Evolutionary conservation across 2,888 invertebrate species (phyloP).

Genomic region (Oscheius onirici): DNA sequence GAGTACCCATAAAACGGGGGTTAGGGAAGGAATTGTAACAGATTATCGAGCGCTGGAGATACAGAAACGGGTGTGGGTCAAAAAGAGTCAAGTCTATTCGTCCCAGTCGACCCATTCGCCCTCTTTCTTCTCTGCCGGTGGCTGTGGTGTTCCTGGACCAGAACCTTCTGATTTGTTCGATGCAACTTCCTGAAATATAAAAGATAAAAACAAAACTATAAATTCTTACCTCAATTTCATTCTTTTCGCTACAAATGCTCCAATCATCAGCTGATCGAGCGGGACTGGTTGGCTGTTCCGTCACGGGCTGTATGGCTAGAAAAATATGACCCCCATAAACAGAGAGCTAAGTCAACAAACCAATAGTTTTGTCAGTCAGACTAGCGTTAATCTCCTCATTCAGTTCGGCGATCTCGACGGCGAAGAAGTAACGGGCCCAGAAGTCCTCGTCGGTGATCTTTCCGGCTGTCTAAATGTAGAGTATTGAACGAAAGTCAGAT

Average conservation of each 20-base stretch:
- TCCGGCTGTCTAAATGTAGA: not conserved
- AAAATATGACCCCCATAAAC: not conserved
- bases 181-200: slow-evolving; percentile 14
- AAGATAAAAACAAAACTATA: not conserved
- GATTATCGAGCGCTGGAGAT: not conserved
- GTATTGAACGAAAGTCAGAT: not conserved
- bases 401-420: slow-evolving; percentile 73
- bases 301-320: slow-evolving; percentile 25
- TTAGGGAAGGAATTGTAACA: not conserved
- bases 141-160: slow-evolving; percentile 44
- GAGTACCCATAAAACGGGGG: slow-evolving; percentile 14
- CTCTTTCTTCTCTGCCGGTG: slow-evolving; percentile 41
- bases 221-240: slow-evolving; percentile 39
- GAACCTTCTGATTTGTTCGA: slow-evolving; percentile 37
- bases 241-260: slow-evolving; percentile 59
- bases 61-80: not conserved
- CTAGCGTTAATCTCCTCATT: slow-evolving; percentile 57
- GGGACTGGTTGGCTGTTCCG: slow-evolving; percentile 55
- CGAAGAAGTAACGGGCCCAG: slow-evolving; percentile 86
- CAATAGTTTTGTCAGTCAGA: slow-evolving; percentile 34
- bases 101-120: slow-evolving; percentile 62
- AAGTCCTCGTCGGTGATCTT: slow-evolving; percentile 75
- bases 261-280: slow-evolving; percentile 51
- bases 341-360: not conserved
- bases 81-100: slow-evolving; percentile 37